These are phyloP conservation scores for Cliona cf. orientalis DNA, from an alignment of 37 sponge, comb jelly and placozoan genomes.

Conservation along the genomic window DNA sequence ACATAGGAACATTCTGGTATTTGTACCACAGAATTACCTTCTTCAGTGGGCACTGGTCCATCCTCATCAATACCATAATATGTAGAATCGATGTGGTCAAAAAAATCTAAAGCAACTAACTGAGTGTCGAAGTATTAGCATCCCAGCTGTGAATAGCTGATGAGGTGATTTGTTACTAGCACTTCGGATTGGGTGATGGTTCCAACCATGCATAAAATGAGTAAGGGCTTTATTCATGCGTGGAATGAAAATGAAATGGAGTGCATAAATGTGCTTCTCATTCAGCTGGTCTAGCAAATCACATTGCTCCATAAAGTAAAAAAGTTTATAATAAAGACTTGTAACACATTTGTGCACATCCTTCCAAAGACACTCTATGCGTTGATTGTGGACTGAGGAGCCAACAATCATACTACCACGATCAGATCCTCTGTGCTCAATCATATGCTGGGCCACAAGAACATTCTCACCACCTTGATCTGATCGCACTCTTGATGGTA, in stretches of 20 bases:
- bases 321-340: constrained; percentile 31
- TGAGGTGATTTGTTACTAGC: constrained; percentile 1
- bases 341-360: constrained; percentile 33
- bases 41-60: no score
- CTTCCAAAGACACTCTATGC: constrained; percentile 53
- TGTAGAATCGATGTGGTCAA: no score
- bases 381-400: constrained; percentile 45
- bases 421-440: constrained; percentile 29
- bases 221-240: constrained; percentile 26
- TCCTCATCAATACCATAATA: no score
- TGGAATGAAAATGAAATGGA: constrained; percentile 48
- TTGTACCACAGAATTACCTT: no score
- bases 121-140: no score
- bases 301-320: constrained; percentile 32
- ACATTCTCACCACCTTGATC: constrained; percentile 57
- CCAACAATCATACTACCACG: constrained; percentile 48
- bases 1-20: no score
- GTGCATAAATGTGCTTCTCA: constrained; percentile 31
- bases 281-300: constrained; percentile 32
- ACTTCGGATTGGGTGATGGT: constrained; percentile 35
- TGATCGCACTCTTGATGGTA: constrained; percentile 54
- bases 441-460: constrained; percentile 38
- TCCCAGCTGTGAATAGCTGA: constrained; percentile 18
- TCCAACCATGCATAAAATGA: constrained; percentile 34
- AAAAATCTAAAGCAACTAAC: no score